Base-by-base conservation (phyloP, 2,797 vertebrate species). In the Miopithecus talapoin region DNA sequence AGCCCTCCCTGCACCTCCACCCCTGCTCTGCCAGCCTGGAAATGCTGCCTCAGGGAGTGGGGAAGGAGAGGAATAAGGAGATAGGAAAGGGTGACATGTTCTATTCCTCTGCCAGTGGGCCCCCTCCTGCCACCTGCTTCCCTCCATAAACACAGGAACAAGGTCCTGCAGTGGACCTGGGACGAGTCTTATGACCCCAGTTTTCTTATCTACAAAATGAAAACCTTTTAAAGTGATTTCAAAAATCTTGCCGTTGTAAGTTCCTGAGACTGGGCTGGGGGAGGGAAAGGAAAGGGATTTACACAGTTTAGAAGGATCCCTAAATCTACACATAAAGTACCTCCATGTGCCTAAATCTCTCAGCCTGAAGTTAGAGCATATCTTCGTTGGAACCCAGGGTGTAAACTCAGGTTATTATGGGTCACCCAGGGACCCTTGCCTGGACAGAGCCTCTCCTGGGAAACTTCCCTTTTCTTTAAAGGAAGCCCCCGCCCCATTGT, bases 11-110 rank as follows among this genome's bases (percentile, higher is more conserved):
- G 88, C 84, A 48, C 90, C 90, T 85, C 75, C 64, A 8, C 16
- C 81, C 80, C 85, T 79, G 39, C 70, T 79, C 88, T 43, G 70
- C 95, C 92, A 79, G 96, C 83, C 90, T 95, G 61, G 81, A 93
- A 90, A 90, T 59, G 74, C 61, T 88, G 79, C 85, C 90, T 96
- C 1, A 0, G 89, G 72, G 86, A 19, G 28, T 1, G 17, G 55
- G 46, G 78, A 81, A 64, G 6, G 80, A 89, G 72, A 74, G 11
- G 70, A 33, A 4, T 10, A 41, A 36, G 9, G 53, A 41, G 11
- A 11, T 41, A 26, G 8, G n/a, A 39, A 24, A 57, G 36, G 22
- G 30, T 1, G 2, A 19, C 1, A 1, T 1, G 0, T 83, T 86
- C 89, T 57, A 53, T 74, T 74, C 70, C 3, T 2, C 59, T 72